A percentile compares a stretch with the other conserved stretches of the same genome.
Conservation (phyloP, 1,140 invertebrate species). For the Pectinophora gossypiella region DNA sequence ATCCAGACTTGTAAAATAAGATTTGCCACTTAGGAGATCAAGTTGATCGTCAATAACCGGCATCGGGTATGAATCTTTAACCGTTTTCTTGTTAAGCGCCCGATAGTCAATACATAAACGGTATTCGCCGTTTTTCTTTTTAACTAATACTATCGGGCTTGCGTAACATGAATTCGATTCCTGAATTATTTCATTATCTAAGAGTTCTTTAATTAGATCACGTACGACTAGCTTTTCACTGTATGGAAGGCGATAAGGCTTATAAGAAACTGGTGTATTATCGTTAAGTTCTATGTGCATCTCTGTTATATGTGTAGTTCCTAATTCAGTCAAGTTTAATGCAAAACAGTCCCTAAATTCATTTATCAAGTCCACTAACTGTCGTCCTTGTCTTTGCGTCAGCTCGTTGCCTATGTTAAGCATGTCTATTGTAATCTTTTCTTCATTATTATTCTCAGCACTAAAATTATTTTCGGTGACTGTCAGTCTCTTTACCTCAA, state of each 20-base stretch:
- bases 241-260: constrained; percentile 20
- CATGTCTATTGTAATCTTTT: too few species aligned
- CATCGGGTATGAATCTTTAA: constrained; percentile 18
- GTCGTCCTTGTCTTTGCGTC: too few species aligned
- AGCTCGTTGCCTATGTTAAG: too few species aligned
- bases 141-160: constrained; percentile 22
- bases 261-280: constrained; percentile 19
- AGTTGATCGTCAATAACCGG: constrained; percentile 9
- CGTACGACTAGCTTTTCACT: constrained; percentile 23
- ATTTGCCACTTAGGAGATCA: constrained; percentile 16
- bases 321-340: constrained; percentile 17
- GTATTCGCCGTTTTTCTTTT: constrained; percentile 24
- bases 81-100: constrained; percentile 36
- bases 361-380: constrained; percentile 11
- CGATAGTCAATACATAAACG: constrained; percentile 31
- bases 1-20: constrained; percentile 23
- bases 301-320: constrained; percentile 6
- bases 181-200: constrained; percentile 8
- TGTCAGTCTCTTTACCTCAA: too few species aligned
- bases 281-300: constrained; percentile 23
- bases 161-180: constrained; percentile 22
- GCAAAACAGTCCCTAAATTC: constrained; percentile 25
- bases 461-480: too few species aligned
- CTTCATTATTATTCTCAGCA: too few species aligned
- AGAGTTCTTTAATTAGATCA: constrained; percentile 25